Percentiles rank a stretch among this genome's conserved stretches.
Evolutionary conservation across 2,113 vertebrate species (phyloP).

Genomic region (Centropristis striata): DNA sequence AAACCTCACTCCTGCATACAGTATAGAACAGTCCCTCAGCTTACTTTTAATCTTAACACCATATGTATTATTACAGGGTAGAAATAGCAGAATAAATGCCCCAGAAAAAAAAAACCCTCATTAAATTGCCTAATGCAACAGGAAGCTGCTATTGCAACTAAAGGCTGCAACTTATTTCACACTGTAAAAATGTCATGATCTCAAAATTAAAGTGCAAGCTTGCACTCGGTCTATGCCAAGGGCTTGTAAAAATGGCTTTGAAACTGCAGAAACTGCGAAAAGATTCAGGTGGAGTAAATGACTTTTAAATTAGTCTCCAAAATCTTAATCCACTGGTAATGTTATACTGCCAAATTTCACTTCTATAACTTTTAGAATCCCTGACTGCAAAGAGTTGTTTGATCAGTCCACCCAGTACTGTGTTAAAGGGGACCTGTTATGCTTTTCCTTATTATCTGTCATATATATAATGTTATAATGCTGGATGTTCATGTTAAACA

Average conservation of each 20-base stretch:
- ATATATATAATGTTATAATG: too few species aligned
- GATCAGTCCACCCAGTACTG: background rate
- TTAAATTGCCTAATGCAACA: constrained; percentile 38
- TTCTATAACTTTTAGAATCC: background rate
- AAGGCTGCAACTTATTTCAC: constrained; percentile 18
- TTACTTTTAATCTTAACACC: constrained; percentile 50
- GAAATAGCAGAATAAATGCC: constrained; percentile 44
- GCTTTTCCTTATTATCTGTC: too few species aligned
- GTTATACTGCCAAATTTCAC: background rate
- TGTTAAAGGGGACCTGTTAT: background rate
- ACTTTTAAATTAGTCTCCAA: background rate
- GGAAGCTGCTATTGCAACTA: constrained; percentile 16
- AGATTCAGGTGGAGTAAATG: background rate
- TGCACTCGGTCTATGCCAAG: constrained; percentile 14
- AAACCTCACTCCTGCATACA: constrained; percentile 13
- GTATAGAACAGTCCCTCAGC: background rate
- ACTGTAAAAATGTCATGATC: constrained; percentile 3
- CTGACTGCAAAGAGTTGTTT: background rate
- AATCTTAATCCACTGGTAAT: background rate
- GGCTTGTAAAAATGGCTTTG: constrained; percentile 13
- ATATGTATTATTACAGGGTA: constrained; percentile 29
- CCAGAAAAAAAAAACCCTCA: constrained; percentile 36
- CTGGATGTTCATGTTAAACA: too few species aligned
- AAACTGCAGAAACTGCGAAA: constrained; percentile 8
- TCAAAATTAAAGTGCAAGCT: constrained; percentile 27